A percentile compares a stretch with the other conserved stretches of the same genome.
phyloP scores from a whole-genome alignment of 2,888 invertebrate species.

The Campopleginae sp. region DNA sequence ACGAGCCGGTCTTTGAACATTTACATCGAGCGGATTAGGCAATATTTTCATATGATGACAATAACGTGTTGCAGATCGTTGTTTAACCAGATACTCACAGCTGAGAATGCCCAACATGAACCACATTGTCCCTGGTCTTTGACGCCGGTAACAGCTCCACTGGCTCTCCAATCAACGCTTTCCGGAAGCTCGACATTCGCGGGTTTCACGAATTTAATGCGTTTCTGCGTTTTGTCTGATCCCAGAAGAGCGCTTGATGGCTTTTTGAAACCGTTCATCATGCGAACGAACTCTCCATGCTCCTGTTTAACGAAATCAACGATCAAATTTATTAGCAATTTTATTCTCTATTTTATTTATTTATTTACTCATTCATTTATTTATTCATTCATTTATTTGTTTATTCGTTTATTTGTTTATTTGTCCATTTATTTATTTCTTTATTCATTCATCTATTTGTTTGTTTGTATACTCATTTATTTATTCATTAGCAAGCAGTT shows the following conservation, averaged over 20 bases:
- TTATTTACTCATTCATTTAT: too few relatives aligned
- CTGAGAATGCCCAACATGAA: conserved; percentile 89
- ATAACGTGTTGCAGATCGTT: neutral
- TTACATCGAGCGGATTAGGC: neutral
- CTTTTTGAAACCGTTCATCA: conserved; percentile 89
- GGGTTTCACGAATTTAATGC: conserved; percentile 87
- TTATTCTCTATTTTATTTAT: too few relatives aligned
- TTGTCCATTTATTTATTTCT: too few relatives aligned
- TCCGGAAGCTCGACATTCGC: conserved; percentile 90
- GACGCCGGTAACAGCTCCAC: conserved; percentile 94
- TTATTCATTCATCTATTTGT: too few relatives aligned
- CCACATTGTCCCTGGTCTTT: conserved; percentile 94
- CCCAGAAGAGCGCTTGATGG: conserved; percentile 71
- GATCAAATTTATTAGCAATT: too few relatives aligned
- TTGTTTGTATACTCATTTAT: too few relatives aligned
- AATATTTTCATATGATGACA: neutral
- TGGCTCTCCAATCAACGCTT: conserved; percentile 92
- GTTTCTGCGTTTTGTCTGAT: conserved; percentile 71
- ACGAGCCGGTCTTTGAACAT: conserved; percentile 90
- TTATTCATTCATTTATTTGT: too few relatives aligned
- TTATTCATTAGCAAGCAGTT: too few relatives aligned
- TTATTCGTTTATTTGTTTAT: too few relatives aligned
- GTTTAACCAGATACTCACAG: conserved; percentile 83
- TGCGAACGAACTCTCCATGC: conserved; percentile 91
- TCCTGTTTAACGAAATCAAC: conserved; percentile 81